Evolutionary conservation across 2,113 vertebrate species (phyloP), one percentile per base, ranked within the genome.

Genomic region (Xiphophorus hellerii): DNA sequence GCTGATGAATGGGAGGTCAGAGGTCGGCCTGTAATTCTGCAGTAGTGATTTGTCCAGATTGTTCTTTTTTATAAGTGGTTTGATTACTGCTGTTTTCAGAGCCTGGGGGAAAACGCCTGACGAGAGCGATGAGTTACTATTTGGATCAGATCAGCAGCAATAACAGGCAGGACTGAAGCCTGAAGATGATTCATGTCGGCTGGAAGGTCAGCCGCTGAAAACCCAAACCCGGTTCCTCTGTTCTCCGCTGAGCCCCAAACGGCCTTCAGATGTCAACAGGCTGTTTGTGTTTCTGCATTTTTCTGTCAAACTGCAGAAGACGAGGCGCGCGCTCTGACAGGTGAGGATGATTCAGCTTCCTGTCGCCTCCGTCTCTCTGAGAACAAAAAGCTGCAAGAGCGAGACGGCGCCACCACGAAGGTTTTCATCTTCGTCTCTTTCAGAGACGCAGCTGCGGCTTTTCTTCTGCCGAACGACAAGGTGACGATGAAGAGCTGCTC

Each of bases 381-480:
- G 27, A 62, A 66, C 27, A 22, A 62, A 71, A 51, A 54, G 0
- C 51, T 0, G 3, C n/a, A 62, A 42, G 22, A 44, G 48, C 1
- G 25, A 66, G 51, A 14, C 58, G 3, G 25, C 10, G 51, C 1
- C 22, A n/a, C 51, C 12, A 62, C 54, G 54, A 48, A 48, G 51
- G 37, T 76, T 72, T 64, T 72, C 35, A 68, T 60, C 9, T 20
- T 63, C n/a, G 20, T 63, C 30, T 58, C 81, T 64, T 79, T 80
- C 60, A 80, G 48, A 71, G 14, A 2, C 15, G 17, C 76, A 75
- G 76, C 76, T 79, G 81, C 54, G 37, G 77, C 39, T 73, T 73
- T 58, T 58, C 51, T 58, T 69, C 58, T 54, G 42, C 35, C 68
- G 66, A 67, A 9, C 9, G 8, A n/a, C 51, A 54, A 25, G 51